A percentile compares a stretch with the other conserved stretches of the same genome.
phyloP scores from a whole-genome alignment of 2,113 vertebrate species.

The Recurvirostra avosetta region DNA sequence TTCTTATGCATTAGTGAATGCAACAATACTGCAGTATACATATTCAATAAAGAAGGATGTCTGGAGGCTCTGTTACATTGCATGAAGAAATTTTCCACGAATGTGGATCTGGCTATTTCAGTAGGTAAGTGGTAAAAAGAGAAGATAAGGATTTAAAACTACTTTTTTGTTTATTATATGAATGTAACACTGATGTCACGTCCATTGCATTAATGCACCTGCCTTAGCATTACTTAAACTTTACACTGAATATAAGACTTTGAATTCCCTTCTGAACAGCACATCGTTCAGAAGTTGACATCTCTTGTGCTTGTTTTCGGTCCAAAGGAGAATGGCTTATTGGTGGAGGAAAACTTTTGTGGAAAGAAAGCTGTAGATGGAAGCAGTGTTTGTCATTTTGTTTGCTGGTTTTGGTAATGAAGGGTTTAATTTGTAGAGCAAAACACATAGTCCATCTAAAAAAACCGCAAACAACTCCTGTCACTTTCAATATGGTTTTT shows the following conservation, averaged over 20 bases:
- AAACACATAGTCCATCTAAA: background rate
- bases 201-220: background rate
- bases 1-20: constrained; percentile 81
- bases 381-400: background rate
- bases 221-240: background rate
- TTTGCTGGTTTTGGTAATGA: background rate
- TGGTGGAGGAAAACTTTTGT: background rate
- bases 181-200: background rate
- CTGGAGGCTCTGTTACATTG: constrained; percentile 85
- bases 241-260: background rate
- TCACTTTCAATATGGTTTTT: background rate
- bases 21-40: constrained; percentile 83
- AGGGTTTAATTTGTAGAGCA: background rate
- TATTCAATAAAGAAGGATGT: constrained; percentile 92
- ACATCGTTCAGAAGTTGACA: background rate
- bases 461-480: rapidly evolving
- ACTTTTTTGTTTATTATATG: background rate
- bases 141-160: background rate
- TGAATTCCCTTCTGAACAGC: background rate
- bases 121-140: constrained; percentile 79
- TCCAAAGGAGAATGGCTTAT: background rate
- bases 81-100: constrained; percentile 83
- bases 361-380: background rate
- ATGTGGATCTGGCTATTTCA: constrained; percentile 87
- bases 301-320: background rate